Base-by-base conservation (phyloP, 2,888 invertebrate species). In the Lagria hirta region DNA sequence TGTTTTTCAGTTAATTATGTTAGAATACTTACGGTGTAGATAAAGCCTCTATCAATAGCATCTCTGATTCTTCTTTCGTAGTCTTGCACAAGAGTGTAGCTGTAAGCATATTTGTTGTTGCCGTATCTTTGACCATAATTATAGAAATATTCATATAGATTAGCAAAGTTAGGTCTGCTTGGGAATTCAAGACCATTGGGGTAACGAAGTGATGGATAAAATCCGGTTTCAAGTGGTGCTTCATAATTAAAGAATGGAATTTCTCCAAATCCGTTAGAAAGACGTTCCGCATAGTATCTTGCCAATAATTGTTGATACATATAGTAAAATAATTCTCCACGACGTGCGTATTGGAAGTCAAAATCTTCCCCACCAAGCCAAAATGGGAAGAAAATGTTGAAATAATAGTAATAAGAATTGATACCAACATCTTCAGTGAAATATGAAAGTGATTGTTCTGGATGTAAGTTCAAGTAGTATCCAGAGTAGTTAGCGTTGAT, bases 281-380 rank as follows among this genome's bases (percentile, higher is more conserved):
- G 70, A 66, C 88, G 82, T 65, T 88, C 86, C 72, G 86, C 74
- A 62, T 87, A 83, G 70, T 86, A 88, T 52, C 83, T 82, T 47
- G 83, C 76, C 51, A 86, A 57, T 5, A 86, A 57, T 67, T 86
- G 84, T 60, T 83, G 84, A 59, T 84, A 80, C 46, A 77, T 65
- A 65, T 76, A 82, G 66, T 83, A 79, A 70, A 77, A 82, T 42
- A 73, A 69, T 68, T 83, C 83, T 36, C 84, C 84, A 56, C 83
- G 80, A 46, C 74, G 75, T 57, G 80, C 79, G 54, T 79, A 76
- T 20, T 70, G 61, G n/a, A 58, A 15, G 4, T 51, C 43, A 51
- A 75, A 76, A 30, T 75, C 73, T n/a, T 75, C 69, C 33, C 77
- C 77, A 44, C 77, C 74, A 60, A 84, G 73, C 81, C 83, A 84